Evolutionary conservation across 2,888 invertebrate species (phyloP).

Genomic region (Hypomecis atomaria): DNA sequence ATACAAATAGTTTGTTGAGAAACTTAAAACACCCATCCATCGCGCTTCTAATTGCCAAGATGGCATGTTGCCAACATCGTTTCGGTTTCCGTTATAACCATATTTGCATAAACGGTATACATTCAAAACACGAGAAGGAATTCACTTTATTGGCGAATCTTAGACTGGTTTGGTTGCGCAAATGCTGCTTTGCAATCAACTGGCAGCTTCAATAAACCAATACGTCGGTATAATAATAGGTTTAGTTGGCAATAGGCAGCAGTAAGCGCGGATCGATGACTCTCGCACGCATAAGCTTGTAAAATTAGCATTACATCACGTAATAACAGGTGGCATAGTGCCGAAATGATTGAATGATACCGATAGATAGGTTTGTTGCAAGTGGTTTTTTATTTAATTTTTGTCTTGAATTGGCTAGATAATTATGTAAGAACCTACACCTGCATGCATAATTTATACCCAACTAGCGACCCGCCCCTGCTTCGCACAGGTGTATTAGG

Average conservation of each 20-base stretch:
- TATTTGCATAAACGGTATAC: slow-evolving; percentile 37
- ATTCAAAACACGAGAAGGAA: slow-evolving; percentile 30
- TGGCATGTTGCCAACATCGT: slow-evolving; percentile 35
- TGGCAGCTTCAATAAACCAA: slow-evolving; percentile 52
- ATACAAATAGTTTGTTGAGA: slow-evolving; percentile 8
- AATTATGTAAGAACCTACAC: too few species aligned
- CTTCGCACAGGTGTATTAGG: too few species aligned
- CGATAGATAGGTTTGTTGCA: neutral
- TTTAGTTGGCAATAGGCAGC: slow-evolving; percentile 47
- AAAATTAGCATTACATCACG: slow-evolving; percentile 33
- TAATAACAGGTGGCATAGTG: slow-evolving; percentile 15
- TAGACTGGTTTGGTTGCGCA: slow-evolving; percentile 36
- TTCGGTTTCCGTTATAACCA: slow-evolving; percentile 39
- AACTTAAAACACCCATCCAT: slow-evolving; percentile 20
- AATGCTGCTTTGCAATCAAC: slow-evolving; percentile 41
- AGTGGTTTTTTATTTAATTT: neutral
- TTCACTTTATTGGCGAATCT: slow-evolving; percentile 39
- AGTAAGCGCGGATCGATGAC: slow-evolving; percentile 52
- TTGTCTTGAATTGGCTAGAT: too few species aligned
- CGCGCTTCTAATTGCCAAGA: slow-evolving; percentile 24
- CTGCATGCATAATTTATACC: too few species aligned
- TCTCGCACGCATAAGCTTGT: slow-evolving; percentile 49
- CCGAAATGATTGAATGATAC: neutral
- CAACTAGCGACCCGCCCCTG: too few species aligned
- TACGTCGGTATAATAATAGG: slow-evolving; percentile 54